Base-by-base conservation (phyloP, 2,113 vertebrate genomes). In the Electrona antarctica region DNA sequence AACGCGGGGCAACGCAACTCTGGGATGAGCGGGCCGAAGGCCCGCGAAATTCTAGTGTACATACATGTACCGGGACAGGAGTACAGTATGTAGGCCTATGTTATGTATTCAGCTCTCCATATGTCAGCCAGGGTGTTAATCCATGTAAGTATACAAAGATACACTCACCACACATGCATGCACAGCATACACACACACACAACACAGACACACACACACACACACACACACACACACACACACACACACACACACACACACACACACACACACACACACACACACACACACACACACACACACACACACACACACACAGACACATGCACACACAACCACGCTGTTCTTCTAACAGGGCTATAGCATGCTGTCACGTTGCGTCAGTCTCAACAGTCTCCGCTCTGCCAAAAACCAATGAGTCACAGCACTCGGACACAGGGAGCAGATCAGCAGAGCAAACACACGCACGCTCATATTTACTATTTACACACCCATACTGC, bases 321-420 rank as follows among this genome's bases (percentile, higher is more conserved):
- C 62, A 28, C 71, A 52, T 21, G 7, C 50, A 52, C 50, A 52
- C 56, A 29, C 60, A n/a, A 29, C 41, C 12, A 61, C 60, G 12
- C 60, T 48, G 54, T 12, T n/a, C 10, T 12, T n/a, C 10, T 56
- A 41, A 41, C 33, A 41, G 33, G 54, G 10, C 63, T 45, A 51
- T 6, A 14, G 33, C 8, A 56, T n/a, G 8, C 7, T 60, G 59
- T 45, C 54, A 46, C 8, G 41, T 47, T 28, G 46, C 9, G 46
- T 67, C 13, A 7, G 9, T 29, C 15, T 29, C 8, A 46, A 60
- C 56, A 21, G 21, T 13, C 46, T 13, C 29, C 4, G 55, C 41
- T 13, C 67, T 59, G 55, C 55, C 45, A 41, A 51, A 41, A 69
- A 60, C 51, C 28, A 60, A 60, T 69, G 67, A 60, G 15, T 69